Conservation (phyloP, 1,140 invertebrate species). For the Centruroides vittatus region DNA sequence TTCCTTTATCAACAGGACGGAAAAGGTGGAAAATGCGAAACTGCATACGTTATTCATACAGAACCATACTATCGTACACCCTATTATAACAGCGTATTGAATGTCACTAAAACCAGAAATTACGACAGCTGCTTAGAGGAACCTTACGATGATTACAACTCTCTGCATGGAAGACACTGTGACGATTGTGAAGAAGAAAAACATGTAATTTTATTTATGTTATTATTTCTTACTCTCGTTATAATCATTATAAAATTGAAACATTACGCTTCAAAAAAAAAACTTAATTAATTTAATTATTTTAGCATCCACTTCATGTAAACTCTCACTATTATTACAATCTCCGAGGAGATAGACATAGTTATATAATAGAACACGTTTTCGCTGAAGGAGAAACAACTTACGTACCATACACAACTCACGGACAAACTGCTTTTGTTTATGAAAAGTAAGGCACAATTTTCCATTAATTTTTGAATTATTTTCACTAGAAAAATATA, state of each 20-base stretch:
- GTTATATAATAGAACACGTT: conserved; percentile 18
- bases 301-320: conserved; percentile 12
- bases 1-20: not conserved
- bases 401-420: conserved; percentile 13
- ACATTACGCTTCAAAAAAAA: too few species aligned
- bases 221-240: too few species aligned
- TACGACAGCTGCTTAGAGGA: conserved; percentile 18
- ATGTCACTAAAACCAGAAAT: conserved; percentile 17
- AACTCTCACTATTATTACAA: conserved; percentile 11
- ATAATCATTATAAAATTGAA: too few species aligned
- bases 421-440: conserved; percentile 13
- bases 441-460: conserved; percentile 9
- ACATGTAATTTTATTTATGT: not conserved
- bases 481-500: too few species aligned
- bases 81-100: conserved; percentile 7
- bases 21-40: not conserved
- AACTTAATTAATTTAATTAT: not conserved
- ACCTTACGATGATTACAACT: not conserved
- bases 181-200: not conserved
- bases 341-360: conserved; percentile 15
- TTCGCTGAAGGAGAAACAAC: conserved; percentile 1
- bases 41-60: not conserved
- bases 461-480: too few species aligned
- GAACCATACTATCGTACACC: not conserved
- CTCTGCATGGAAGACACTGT: not conserved